Evolutionary conservation across 2,113 vertebrate species (phyloP).

Genomic region (Tyto alba): DNA sequence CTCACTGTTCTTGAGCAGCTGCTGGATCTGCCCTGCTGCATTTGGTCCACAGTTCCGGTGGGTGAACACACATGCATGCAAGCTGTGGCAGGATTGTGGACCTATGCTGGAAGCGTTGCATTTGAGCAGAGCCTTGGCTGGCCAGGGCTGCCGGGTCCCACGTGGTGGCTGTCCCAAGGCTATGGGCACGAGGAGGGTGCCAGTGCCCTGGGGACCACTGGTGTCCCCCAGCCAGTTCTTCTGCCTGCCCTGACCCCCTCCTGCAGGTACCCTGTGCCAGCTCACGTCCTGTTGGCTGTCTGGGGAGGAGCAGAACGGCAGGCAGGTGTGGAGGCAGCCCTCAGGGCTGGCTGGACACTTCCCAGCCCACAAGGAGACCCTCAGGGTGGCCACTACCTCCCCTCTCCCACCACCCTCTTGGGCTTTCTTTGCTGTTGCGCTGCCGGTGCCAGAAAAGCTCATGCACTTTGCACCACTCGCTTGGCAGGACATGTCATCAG

Average conservation of each 20-base stretch:
- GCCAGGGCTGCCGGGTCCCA: too few relatives aligned
- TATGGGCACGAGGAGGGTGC: too few relatives aligned
- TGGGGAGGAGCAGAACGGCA: background rate
- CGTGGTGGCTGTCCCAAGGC: too few relatives aligned
- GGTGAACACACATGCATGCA: too few relatives aligned
- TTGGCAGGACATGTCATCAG: fast-evolving
- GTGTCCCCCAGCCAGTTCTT: background rate
- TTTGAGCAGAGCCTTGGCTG: too few relatives aligned
- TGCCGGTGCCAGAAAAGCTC: background rate
- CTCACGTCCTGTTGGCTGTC: background rate
- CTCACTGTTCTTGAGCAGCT: too few relatives aligned
- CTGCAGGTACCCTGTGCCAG: background rate
- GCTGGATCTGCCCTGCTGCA: too few relatives aligned
- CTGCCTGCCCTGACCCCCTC: background rate
- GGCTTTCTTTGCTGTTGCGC: background rate
- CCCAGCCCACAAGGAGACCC: background rate
- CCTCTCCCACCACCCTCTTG: background rate
- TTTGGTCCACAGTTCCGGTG: too few relatives aligned
- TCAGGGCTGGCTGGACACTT: background rate
- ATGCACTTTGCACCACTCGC: background rate
- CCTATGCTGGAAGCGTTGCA: too few relatives aligned
- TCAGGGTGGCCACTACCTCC: background rate
- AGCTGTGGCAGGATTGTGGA: too few relatives aligned
- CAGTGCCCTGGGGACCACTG: background rate
- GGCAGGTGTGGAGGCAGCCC: background rate